Conservation (phyloP, 2,113 vertebrate genomes). For the Misgurnus anguillicaudatus region DNA sequence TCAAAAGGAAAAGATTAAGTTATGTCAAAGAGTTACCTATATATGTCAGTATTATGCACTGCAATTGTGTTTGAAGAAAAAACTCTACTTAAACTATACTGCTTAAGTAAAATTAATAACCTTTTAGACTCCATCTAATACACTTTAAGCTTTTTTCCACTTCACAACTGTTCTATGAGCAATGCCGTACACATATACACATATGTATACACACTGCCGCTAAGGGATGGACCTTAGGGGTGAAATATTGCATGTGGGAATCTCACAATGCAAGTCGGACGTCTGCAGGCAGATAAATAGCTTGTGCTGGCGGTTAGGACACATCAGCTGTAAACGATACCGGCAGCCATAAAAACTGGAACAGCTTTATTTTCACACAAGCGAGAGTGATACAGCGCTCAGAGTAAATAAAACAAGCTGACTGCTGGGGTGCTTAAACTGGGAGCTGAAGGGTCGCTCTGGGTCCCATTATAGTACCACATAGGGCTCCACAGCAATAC, state of each 20-base stretch:
- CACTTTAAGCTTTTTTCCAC: too few species aligned
- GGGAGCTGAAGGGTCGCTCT: conserved; percentile 72
- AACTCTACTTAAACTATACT: too few species aligned
- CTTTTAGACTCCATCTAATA: too few species aligned
- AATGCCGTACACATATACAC: neutral
- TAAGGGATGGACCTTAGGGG: conserved; percentile 16
- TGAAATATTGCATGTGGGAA: conserved; percentile 50
- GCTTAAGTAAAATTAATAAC: too few species aligned
- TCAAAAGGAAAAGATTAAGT: too few species aligned
- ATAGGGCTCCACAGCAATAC: conserved; percentile 68
- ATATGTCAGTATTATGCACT: too few species aligned
- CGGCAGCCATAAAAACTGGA: conserved; percentile 71
- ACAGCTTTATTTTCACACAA: conserved; percentile 76
- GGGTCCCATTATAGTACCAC: conserved; percentile 72
- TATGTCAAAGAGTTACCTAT: too few species aligned
- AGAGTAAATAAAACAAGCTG: conserved; percentile 74
- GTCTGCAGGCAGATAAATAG: conserved; percentile 74
- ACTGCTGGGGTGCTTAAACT: conserved; percentile 54
- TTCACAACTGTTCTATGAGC: too few species aligned
- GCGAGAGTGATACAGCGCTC: conserved; percentile 57
- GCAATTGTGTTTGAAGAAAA: too few species aligned
- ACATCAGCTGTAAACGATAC: conserved; percentile 67
- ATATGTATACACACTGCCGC: neutral
- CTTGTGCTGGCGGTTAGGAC: conserved; percentile 57
- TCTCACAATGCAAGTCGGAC: conserved; percentile 33